phyloP scores from a whole-genome alignment of 1,140 invertebrate genomes.

The Drosophila fuyamai region DNA sequence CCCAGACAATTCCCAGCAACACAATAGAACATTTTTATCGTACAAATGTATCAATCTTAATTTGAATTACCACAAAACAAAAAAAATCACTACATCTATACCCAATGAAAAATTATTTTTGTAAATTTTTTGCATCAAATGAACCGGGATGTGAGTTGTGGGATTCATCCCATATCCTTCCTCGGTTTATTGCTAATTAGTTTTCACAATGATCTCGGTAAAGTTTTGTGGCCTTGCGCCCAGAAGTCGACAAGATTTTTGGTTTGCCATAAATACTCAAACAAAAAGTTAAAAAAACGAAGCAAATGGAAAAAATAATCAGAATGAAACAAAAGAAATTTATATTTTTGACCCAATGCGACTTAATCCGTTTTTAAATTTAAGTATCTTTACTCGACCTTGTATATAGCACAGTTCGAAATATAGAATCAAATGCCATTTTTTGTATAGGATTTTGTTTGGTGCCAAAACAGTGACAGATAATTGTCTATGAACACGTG shows the following conservation, averaged over 20 bases:
- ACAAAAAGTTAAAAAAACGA: slow-evolving; percentile 61
- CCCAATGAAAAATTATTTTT: slow-evolving; percentile 65
- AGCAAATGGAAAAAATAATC: slow-evolving; percentile 47
- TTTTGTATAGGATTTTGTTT: slow-evolving; percentile 71
- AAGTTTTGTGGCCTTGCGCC: slow-evolving; percentile 80
- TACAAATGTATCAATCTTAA: slow-evolving; percentile 30
- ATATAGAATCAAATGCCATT: slow-evolving; percentile 68
- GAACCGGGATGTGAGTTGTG: slow-evolving; percentile 26
- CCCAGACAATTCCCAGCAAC: slow-evolving; percentile 14
- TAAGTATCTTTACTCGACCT: slow-evolving; percentile 60
- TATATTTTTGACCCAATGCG: slow-evolving; percentile 65
- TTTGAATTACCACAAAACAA: slow-evolving; percentile 29
- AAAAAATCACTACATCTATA: slow-evolving; percentile 35
- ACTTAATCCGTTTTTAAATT: slow-evolving; percentile 62
- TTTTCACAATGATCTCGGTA: slow-evolving; percentile 85
- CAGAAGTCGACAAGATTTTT: slow-evolving; percentile 64
- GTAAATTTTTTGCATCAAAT: slow-evolving; percentile 80
- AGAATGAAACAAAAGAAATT: slow-evolving; percentile 58
- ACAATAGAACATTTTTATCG: slow-evolving; percentile 30
- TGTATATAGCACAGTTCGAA: slow-evolving; percentile 67
- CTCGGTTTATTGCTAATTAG: slow-evolving; percentile 76
- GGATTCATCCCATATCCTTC: slow-evolving; percentile 7
- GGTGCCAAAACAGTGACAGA: slow-evolving; percentile 73
- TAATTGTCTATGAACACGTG: slow-evolving; percentile 45
- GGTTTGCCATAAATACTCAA: slow-evolving; percentile 77